Conservation (phyloP, 35 echinoderm and acorn worm species). For the Anneissia japonica region DNA sequence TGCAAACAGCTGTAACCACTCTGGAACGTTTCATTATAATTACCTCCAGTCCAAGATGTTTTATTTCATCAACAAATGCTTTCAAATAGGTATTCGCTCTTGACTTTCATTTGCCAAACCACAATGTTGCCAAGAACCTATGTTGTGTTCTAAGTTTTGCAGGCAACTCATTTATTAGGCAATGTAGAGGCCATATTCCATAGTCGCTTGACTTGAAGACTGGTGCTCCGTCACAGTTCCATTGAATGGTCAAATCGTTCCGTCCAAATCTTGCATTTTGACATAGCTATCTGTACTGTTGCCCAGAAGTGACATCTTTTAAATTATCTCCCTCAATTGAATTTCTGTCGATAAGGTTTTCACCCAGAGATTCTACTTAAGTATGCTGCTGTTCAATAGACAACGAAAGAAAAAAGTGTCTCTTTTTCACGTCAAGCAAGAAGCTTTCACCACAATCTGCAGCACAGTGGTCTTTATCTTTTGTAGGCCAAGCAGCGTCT, state of each 20-base stretch:
- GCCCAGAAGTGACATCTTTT: no score
- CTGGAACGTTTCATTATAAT: background rate
- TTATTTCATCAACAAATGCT: constrained; percentile 17
- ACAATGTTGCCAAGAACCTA: constrained; percentile 12
- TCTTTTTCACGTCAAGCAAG: no score
- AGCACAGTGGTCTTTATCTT: no score
- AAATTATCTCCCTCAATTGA: no score
- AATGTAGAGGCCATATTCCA: constrained; percentile 25
- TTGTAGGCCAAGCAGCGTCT: no score
- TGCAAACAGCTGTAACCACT: background rate
- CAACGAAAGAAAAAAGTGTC: no score
- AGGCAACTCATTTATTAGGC: constrained; percentile 8
- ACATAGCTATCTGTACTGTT: no score
- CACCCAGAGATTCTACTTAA: no score
- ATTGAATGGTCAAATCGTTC: constrained; percentile 3
- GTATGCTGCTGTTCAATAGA: no score
- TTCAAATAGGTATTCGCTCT: background rate
- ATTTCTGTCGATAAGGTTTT: no score
- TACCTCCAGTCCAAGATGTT: background rate
- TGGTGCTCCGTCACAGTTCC: constrained; percentile 36
- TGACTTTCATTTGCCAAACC: constrained; percentile 25
- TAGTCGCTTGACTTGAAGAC: constrained; percentile 10
- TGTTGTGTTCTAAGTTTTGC: background rate
- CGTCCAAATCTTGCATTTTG: no score
- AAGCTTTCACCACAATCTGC: no score